phyloP scores from a whole-genome alignment of 2,888 invertebrate species.

The Lithophane socia region DNA sequence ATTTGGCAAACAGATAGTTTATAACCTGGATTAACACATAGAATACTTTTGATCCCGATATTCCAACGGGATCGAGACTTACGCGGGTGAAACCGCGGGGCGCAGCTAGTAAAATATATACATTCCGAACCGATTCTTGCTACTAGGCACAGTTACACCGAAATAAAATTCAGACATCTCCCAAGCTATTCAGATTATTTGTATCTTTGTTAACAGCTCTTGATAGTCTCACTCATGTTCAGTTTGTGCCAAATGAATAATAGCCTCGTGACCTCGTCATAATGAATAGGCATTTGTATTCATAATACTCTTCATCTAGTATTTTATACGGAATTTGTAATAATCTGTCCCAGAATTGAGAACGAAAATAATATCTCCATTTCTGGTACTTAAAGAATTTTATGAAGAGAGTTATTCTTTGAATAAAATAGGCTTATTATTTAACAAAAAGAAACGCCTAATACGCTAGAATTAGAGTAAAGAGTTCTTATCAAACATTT shows the following conservation, averaged over 20 bases:
- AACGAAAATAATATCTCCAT: constrained; percentile 12
- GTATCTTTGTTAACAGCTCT: constrained; percentile 30
- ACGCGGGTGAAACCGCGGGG: no score
- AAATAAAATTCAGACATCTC: constrained; percentile 6
- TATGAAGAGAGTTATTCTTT: background rate
- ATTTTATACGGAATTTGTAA: constrained; percentile 25
- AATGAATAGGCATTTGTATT: constrained; percentile 42
- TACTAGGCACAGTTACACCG: background rate
- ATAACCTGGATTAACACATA: no score
- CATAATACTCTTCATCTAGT: constrained; percentile 32
- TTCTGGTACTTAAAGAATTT: background rate
- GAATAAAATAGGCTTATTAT: constrained; percentile 16
- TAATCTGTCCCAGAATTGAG: constrained; percentile 3
- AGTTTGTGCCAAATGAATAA: constrained; percentile 42
- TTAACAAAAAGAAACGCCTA: background rate
- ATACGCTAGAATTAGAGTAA: background rate
- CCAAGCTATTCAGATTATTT: background rate
- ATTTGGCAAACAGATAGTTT: no score
- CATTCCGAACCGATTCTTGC: background rate
- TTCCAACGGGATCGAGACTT: no score
- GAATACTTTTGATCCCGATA: no score
- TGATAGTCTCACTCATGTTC: constrained; percentile 15
- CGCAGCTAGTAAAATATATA: no score
- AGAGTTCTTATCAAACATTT: background rate
- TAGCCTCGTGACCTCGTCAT: constrained; percentile 25